phyloP scores from a whole-genome alignment of 1,140 invertebrate species.

The Wiebesia pumilae region DNA sequence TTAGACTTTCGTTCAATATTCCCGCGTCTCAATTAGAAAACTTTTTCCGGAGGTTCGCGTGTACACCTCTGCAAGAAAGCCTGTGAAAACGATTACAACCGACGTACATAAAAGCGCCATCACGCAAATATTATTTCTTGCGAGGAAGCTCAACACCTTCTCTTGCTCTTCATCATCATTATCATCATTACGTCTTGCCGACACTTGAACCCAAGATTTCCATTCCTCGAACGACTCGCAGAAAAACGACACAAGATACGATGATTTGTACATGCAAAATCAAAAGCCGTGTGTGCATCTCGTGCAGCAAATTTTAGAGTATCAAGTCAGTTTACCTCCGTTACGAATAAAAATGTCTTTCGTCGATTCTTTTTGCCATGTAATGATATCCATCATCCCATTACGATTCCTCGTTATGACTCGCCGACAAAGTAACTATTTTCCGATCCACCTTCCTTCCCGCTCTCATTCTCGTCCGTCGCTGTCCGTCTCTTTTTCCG shows the following conservation, averaged over 20 bases:
- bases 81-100: not conserved
- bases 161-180: conserved; percentile 32
- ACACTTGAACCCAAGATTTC: not conserved
- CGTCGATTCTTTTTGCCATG: not conserved
- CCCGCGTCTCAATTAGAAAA: conserved; percentile 34
- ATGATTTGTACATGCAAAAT: not conserved
- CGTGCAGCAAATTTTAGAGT: conserved; percentile 36
- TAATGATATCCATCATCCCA: conserved; percentile 50
- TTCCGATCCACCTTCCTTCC: conserved; percentile 33
- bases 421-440: conserved; percentile 40
- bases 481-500: conserved; percentile 48
- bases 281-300: not conserved
- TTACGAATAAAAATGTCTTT: conserved; percentile 20
- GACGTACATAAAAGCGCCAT: not conserved
- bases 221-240: not conserved
- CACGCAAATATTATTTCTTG: conserved; percentile 13
- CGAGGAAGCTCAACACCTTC: conserved; percentile 36
- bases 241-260: not conserved
- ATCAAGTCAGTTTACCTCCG: not conserved
- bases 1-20: not conserved
- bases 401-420: conserved; percentile 37
- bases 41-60: conserved; percentile 29
- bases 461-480: conserved; percentile 8
- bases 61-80: not conserved
- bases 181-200: conserved; percentile 9